phyloP scores from a whole-genome alignment of 2,797 vertebrate genomes.

The Leuciscus waleckii region DNA sequence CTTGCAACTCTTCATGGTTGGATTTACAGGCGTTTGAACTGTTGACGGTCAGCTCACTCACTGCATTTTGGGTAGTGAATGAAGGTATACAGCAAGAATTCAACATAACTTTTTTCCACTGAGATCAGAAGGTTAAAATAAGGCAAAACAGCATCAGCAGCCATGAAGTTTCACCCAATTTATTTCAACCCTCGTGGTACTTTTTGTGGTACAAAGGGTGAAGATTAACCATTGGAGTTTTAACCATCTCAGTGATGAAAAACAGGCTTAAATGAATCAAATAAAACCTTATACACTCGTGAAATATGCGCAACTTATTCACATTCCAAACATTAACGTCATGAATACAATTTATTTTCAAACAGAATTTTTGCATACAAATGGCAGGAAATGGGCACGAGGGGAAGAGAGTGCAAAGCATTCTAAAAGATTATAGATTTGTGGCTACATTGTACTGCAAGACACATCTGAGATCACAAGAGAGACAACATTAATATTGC shows the following conservation, averaged over 20 bases:
- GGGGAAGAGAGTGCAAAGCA: conserved; percentile 51
- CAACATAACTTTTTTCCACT: neutral
- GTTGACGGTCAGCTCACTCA: neutral
- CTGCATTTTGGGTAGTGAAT: neutral
- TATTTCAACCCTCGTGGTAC: neutral
- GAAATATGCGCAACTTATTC: neutral
- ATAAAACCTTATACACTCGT: neutral
- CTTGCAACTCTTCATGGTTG: too few species aligned
- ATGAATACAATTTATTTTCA: conserved; percentile 26
- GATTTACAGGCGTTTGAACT: too few species aligned
- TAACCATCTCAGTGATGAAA: neutral
- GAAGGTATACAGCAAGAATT: neutral
- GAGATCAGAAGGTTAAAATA: neutral
- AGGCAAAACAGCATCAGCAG: neutral
- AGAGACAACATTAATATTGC: conserved; percentile 51
- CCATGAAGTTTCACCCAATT: neutral
- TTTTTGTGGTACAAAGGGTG: neutral
- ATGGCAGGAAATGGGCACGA: conserved; percentile 32
- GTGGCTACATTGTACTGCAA: conserved; percentile 68
- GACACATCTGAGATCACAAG: conserved; percentile 56
- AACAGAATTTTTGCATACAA: conserved; percentile 26
- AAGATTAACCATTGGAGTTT: neutral
- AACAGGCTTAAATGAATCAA: neutral
- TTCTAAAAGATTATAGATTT: conserved; percentile 53
- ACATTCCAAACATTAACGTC: neutral